These are phyloP conservation scores for Sesia apiformis DNA, from an alignment of 2,888 invertebrate genomes.

Conservation along the genomic window DNA sequence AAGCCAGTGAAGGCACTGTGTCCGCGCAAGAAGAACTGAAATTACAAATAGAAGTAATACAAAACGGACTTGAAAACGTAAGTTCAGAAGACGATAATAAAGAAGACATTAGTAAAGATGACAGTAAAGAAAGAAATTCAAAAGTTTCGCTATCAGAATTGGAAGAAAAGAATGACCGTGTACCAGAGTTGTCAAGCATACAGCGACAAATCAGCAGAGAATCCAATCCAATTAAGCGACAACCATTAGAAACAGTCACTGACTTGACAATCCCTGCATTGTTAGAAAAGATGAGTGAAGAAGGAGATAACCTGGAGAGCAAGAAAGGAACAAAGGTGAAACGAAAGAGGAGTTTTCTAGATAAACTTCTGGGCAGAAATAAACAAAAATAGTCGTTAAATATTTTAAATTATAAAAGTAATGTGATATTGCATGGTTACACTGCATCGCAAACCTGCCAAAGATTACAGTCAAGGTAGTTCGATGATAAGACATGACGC, in stretches of 20 bases:
- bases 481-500: slow-evolving; percentile 41
- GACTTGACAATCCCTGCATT: slow-evolving; percentile 59
- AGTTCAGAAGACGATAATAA: background rate
- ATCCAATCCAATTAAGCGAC: slow-evolving; percentile 36
- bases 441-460: slow-evolving; percentile 41
- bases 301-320: slow-evolving; percentile 47
- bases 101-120: slow-evolving; percentile 14
- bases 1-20: slow-evolving; percentile 13
- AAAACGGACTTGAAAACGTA: slow-evolving; percentile 34
- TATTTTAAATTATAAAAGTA: slow-evolving; percentile 16
- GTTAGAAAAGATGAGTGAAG: slow-evolving; percentile 53
- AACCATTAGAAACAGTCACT: slow-evolving; percentile 30
- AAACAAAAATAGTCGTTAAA: slow-evolving; percentile 32
- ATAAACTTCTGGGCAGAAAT: slow-evolving; percentile 63
- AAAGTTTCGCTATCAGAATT: slow-evolving; percentile 46
- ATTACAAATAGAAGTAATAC: slow-evolving; percentile 23
- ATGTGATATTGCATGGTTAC: slow-evolving; percentile 27
- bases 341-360: slow-evolving; percentile 64
- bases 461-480: slow-evolving; percentile 53
- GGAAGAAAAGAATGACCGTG: slow-evolving; percentile 54
- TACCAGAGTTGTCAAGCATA: slow-evolving; percentile 47
- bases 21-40: slow-evolving; percentile 17
- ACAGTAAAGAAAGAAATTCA: slow-evolving; percentile 26
- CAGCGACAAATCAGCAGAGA: slow-evolving; percentile 47
- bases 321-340: slow-evolving; percentile 54